Conservation (phyloP, 2,888 invertebrate genomes). For the Vandiemenella viatica region DNA sequence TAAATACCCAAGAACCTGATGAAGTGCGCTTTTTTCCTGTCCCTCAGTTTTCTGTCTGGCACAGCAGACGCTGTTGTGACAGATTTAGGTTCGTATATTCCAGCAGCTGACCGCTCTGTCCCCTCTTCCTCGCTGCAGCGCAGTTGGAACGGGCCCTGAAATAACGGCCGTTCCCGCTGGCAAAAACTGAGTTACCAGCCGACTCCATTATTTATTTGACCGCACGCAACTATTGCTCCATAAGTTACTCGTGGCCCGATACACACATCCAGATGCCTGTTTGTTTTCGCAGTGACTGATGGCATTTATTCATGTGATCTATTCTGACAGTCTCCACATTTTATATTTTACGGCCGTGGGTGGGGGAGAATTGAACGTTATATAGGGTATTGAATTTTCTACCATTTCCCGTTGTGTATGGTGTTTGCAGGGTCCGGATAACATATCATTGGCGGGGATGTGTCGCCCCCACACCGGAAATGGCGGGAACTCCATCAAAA, state of each 20-base stretch:
- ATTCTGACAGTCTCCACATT: constrained; percentile 3
- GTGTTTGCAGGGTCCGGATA: background rate
- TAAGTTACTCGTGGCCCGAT: too few relatives aligned
- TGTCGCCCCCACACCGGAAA: too few relatives aligned
- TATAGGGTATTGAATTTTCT: background rate
- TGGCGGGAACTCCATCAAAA: background rate
- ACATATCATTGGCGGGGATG: background rate
- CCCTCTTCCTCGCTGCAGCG: too few relatives aligned
- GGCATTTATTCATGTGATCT: constrained; percentile 4
- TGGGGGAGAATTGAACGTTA: background rate
- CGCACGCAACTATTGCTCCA: background rate
- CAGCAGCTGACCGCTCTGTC: too few relatives aligned
- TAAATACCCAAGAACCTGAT: too few relatives aligned
- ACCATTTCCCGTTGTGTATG: constrained; percentile 2
- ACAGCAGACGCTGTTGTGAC: too few relatives aligned
- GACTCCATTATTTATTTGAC: background rate
- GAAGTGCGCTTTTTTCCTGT: too few relatives aligned
- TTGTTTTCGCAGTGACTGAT: constrained; percentile 2
- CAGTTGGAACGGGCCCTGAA: too few relatives aligned
- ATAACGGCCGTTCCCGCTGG: too few relatives aligned
- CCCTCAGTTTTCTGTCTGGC: too few relatives aligned
- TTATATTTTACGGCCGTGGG: background rate
- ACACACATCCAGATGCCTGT: constrained; percentile 1
- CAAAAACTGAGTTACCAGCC: background rate
- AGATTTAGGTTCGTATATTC: too few relatives aligned